A percentile compares a stretch with the other conserved stretches of the same genome.
Conservation (phyloP, 2,888 invertebrate genomes). For the Cephus rjabovi region DNA sequence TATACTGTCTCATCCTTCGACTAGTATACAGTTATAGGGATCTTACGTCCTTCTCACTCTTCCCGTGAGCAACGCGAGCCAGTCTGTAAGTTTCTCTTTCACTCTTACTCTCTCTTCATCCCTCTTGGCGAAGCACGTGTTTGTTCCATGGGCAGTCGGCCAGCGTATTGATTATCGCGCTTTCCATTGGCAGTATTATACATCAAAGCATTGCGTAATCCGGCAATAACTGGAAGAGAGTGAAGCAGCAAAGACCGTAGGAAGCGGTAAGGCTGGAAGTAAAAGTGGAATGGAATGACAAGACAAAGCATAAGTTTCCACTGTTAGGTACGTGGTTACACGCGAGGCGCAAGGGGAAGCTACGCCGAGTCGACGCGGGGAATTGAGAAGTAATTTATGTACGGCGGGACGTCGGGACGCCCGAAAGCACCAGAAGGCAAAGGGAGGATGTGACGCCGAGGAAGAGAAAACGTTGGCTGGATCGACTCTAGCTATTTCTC, state of each 20-base stretch:
- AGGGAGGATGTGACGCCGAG: background rate
- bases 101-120: background rate
- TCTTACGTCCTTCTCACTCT: background rate
- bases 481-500: background rate
- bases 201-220: conserved; percentile 37
- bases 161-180: conserved; percentile 35
- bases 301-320: conserved; percentile 14
- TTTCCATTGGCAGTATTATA: conserved; percentile 35
- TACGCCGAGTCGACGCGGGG: conserved; percentile 10
- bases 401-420: background rate
- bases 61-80: background rate
- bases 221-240: background rate
- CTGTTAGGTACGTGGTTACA: conserved; percentile 16
- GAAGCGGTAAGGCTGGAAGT: background rate
- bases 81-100: background rate
- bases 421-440: background rate
- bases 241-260: background rate
- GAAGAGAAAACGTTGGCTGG: background rate
- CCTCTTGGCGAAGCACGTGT: background rate
- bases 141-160: conserved; percentile 23
- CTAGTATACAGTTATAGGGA: background rate
- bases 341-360: conserved; percentile 12
- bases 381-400: background rate
- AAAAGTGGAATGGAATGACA: conserved; percentile 14
- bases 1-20: background rate